Percentiles rank a stretch among this genome's conserved stretches.
These are phyloP conservation scores for Procambarus clarkii DNA, from an alignment of 1,140 invertebrate species.

Conservation along the genomic window DNA sequence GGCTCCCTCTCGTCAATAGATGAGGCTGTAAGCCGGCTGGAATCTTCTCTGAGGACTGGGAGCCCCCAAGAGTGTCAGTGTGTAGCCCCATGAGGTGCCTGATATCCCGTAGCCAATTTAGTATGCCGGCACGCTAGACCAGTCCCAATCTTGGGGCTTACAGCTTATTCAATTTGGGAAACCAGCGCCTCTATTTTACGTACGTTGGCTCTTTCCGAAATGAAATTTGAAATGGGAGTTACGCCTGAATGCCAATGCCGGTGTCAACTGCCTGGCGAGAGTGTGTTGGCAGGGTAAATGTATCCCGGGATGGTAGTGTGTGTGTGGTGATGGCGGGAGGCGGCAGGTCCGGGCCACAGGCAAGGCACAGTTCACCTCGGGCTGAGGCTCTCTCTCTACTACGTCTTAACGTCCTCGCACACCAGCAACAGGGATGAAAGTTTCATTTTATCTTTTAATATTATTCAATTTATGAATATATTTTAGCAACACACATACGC, in stretches of 20 bases:
- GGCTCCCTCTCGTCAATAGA: neutral
- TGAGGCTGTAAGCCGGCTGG: neutral
- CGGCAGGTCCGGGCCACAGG: too few relatives aligned
- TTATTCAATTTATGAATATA: too few relatives aligned
- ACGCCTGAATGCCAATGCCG: slow-evolving; percentile 25
- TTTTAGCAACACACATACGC: too few relatives aligned
- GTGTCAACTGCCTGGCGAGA: slow-evolving; percentile 25
- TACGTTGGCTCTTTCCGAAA: slow-evolving; percentile 39
- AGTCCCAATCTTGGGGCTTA: slow-evolving; percentile 22
- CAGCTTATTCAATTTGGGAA: slow-evolving; percentile 42
- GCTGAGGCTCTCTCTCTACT: too few relatives aligned
- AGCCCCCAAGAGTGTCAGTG: neutral
- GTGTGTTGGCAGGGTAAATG: neutral
- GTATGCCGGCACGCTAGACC: slow-evolving; percentile 11
- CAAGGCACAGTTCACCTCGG: too few relatives aligned
- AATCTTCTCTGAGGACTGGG: neutral
- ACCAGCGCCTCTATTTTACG: slow-evolving; percentile 31
- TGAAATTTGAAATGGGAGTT: slow-evolving; percentile 39
- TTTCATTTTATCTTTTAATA: too few relatives aligned
- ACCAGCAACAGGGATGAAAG: too few relatives aligned
- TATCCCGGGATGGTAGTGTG: neutral
- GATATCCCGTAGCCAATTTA: neutral
- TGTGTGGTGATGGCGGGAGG: neutral
- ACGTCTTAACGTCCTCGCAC: too few relatives aligned
- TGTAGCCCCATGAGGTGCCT: neutral